Evolutionary conservation across 2,113 vertebrate species (phyloP).

Genomic region (Orycteropus afer): DNA sequence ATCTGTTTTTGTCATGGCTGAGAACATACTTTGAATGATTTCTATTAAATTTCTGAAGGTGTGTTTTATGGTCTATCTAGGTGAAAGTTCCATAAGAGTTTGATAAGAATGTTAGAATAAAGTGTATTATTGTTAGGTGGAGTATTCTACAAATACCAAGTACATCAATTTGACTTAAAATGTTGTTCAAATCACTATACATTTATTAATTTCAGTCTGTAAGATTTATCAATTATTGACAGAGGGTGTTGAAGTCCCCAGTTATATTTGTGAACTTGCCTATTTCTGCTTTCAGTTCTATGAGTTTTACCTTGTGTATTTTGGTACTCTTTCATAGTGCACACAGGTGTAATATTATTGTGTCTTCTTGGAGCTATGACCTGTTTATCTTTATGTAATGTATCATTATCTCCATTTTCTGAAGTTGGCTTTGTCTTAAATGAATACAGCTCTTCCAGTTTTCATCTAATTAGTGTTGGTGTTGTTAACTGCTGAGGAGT

Average conservation of each 20-base stretch:
- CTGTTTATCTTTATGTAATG: background rate
- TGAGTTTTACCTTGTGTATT: background rate
- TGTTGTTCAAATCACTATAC: background rate
- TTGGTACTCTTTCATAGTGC: background rate
- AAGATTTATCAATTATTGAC: background rate
- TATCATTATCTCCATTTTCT: background rate
- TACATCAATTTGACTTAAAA: background rate
- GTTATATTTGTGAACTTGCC: background rate
- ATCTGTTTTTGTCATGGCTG: too few species aligned
- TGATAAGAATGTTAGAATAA: background rate
- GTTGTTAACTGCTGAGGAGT: background rate
- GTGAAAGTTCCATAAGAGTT: background rate
- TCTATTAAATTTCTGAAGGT: background rate
- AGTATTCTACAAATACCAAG: background rate
- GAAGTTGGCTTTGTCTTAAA: background rate
- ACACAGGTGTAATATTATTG: background rate
- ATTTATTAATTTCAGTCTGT: background rate
- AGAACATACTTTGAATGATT: conserved; percentile 6
- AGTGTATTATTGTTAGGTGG: background rate
- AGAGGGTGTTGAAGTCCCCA: background rate
- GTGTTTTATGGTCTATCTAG: background rate
- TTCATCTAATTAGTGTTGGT: background rate
- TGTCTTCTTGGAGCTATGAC: background rate
- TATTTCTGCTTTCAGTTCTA: background rate
- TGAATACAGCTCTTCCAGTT: background rate